Percentiles rank a stretch among this genome's conserved stretches.
These are phyloP conservation scores for Hafferia zeledoni DNA, from an alignment of 2,797 vertebrate genomes.

Conservation along the genomic window DNA sequence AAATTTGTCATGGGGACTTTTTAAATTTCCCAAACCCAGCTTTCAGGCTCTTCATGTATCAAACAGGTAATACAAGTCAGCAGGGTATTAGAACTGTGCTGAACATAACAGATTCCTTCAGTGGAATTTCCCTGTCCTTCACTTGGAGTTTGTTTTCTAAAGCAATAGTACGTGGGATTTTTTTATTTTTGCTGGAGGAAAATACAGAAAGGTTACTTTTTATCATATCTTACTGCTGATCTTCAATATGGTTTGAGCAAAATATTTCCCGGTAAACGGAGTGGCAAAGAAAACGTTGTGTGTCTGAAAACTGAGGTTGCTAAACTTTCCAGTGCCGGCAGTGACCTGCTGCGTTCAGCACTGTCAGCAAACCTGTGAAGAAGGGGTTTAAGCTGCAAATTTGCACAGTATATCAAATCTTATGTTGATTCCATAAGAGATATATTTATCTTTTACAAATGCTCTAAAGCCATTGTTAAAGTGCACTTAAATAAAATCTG, in stretches of 20 bases:
- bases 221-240: background rate
- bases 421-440: background rate
- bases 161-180: fast-evolving
- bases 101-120: background rate
- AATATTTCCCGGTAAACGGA: background rate
- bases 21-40: background rate
- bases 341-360: background rate
- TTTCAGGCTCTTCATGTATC: background rate
- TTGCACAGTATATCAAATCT: background rate
- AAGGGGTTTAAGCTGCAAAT: background rate
- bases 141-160: background rate
- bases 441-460: background rate
- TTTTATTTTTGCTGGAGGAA: background rate
- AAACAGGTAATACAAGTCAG: background rate
- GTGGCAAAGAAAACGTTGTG: background rate
- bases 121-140: background rate
- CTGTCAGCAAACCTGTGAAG: background rate
- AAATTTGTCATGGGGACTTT: background rate
- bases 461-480: background rate
- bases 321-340: background rate
- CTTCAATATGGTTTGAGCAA: background rate
- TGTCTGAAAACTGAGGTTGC: background rate
- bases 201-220: background rate
- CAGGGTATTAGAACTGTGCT: background rate
- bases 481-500: background rate